A percentile compares a stretch with the other conserved stretches of the same genome.
These are phyloP conservation scores for Parnassius mnemosyne DNA, from an alignment of 2,888 invertebrate genomes.

Conservation along the genomic window DNA sequence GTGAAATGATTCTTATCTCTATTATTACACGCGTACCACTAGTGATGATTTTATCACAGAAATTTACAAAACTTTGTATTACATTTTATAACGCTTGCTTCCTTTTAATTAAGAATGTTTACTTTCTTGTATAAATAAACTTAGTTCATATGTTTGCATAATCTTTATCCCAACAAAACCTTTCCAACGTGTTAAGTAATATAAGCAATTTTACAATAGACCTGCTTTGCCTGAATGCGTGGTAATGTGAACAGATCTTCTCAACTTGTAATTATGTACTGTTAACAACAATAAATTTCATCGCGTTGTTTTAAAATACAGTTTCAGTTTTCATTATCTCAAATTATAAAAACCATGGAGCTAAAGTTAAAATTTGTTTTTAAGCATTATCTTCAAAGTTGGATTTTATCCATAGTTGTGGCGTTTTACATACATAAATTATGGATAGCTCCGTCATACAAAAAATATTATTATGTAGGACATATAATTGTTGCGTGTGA, in stretches of 20 bases:
- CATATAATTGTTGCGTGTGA: too few species aligned
- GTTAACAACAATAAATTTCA: background rate
- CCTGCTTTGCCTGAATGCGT: slow-evolving; percentile 7
- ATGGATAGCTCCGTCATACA: too few species aligned
- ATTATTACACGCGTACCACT: too few species aligned
- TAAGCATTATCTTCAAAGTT: too few species aligned
- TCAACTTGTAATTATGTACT: slow-evolving; percentile 15
- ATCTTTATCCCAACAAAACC: slow-evolving; percentile 11
- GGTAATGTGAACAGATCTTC: slow-evolving; percentile 12
- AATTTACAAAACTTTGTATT: slow-evolving; percentile 4
- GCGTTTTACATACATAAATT: too few species aligned
- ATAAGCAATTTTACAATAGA: background rate
- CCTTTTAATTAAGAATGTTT: slow-evolving; percentile 19
- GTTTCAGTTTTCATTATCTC: slow-evolving; percentile 14
- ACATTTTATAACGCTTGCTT: slow-evolving; percentile 13
- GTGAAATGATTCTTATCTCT: too few species aligned
- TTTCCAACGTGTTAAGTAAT: slow-evolving; percentile 6
- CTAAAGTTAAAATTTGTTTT: background rate
- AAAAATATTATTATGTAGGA: too few species aligned
- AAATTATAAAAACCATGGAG: background rate
- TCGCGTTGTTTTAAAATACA: slow-evolving; percentile 9
- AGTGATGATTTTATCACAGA: too few species aligned
- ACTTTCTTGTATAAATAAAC: slow-evolving; percentile 5
- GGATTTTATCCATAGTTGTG: too few species aligned
- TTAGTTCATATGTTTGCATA: slow-evolving; percentile 16